Conservation (phyloP, 1,140 invertebrate species). For the Drosophila obscura region DNA sequence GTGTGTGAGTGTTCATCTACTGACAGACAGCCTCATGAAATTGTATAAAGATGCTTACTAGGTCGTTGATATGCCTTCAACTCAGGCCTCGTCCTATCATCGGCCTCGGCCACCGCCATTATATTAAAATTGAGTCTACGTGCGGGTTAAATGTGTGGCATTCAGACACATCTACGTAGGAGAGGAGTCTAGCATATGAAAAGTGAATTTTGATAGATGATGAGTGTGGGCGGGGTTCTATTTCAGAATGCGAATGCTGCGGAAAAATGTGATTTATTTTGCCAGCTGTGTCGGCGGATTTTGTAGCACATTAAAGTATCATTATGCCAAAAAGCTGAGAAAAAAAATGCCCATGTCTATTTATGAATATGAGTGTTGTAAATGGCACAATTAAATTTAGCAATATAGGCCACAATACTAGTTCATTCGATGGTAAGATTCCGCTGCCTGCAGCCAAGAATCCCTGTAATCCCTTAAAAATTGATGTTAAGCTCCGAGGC, state of each 20-base stretch:
- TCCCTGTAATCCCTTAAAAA: constrained; percentile 66
- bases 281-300: constrained; percentile 44
- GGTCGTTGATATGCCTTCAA: constrained; percentile 72
- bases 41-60: constrained; percentile 81
- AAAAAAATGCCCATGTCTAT: constrained; percentile 15
- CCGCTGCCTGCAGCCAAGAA: constrained; percentile 20
- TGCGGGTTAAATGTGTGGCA: constrained; percentile 74
- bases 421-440: constrained; percentile 10
- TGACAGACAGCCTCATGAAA: constrained; percentile 77
- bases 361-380: too few species aligned
- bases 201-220: constrained; percentile 80
- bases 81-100: constrained; percentile 44
- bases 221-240: constrained; percentile 22
- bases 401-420: constrained; percentile 42
- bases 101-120: constrained; percentile 38
- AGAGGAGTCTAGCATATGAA: constrained; percentile 33
- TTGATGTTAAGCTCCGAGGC: constrained; percentile 70
- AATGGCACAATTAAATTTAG: too few species aligned
- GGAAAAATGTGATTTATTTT: constrained; percentile 61
- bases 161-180: constrained; percentile 10
- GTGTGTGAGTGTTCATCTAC: constrained; percentile 10
- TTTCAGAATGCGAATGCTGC: constrained; percentile 43
- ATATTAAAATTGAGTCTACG: constrained; percentile 77
- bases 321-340: constrained; percentile 31
- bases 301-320: constrained; percentile 58